Evolutionary conservation across 2,113 vertebrate genomes (phyloP).

Genomic region (Sinosuthora webbiana): DNA sequence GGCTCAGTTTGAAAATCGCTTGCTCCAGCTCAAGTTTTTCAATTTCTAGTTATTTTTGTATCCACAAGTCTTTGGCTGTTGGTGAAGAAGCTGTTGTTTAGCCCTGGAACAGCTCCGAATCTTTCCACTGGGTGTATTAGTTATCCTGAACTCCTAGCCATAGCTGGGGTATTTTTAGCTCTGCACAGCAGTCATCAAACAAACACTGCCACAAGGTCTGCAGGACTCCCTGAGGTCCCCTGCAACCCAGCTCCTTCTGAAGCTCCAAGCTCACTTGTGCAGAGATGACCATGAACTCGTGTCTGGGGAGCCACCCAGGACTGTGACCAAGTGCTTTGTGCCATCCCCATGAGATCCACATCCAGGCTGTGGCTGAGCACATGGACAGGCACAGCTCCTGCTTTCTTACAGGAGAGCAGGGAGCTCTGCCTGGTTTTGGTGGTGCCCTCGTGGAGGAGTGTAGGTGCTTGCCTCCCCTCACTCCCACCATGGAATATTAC

Average conservation of each 20-base stretch:
- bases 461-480: neutral
- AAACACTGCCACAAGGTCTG: neutral
- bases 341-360: neutral
- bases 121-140: slow-evolving; percentile 38
- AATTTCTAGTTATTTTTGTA: slow-evolving; percentile 45
- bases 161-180: slow-evolving; percentile 36
- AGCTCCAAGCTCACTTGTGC: neutral
- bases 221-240: neutral
- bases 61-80: slow-evolving; percentile 30
- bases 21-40: slow-evolving; percentile 21
- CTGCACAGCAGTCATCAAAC: neutral
- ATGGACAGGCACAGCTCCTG: neutral
- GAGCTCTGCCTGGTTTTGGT: neutral
- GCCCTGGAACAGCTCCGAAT: neutral
- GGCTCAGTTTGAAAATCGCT: neutral
- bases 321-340: neutral
- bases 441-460: neutral
- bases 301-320: neutral
- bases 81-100: slow-evolving; percentile 57
- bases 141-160: slow-evolving; percentile 41
- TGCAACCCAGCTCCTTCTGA: neutral
- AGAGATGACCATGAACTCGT: neutral
- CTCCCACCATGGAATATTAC: neutral
- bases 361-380: neutral
- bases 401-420: neutral